phyloP scores from a whole-genome alignment of 2,113 vertebrate species.

The Pholis gunnellus region DNA sequence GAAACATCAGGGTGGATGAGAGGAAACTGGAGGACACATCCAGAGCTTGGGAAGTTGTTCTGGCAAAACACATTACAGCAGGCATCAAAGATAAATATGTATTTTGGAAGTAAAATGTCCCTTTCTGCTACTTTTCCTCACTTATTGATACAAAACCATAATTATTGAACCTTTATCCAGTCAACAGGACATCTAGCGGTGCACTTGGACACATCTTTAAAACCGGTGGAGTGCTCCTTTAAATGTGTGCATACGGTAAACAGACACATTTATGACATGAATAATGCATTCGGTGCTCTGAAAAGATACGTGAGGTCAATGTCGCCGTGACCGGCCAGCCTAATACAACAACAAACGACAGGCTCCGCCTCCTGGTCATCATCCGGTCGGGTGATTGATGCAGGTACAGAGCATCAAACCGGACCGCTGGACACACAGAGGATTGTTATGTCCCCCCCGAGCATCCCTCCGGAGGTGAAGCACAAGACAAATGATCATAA shows the following conservation, averaged over 20 bases:
- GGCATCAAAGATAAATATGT: neutral
- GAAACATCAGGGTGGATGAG: slow-evolving; percentile 4
- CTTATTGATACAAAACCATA: neutral
- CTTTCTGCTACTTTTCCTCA: neutral
- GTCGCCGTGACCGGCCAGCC: neutral
- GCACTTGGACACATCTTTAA: neutral
- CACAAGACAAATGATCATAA: slow-evolving; percentile 42
- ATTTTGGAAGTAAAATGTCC: neutral
- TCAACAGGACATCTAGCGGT: neutral
- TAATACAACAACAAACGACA: neutral
- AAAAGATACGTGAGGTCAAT: slow-evolving; percentile 1
- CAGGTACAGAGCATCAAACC: slow-evolving; percentile 3
- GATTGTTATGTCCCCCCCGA: slow-evolving; percentile 18
- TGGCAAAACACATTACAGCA: neutral
- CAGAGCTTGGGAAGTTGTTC: slow-evolving; percentile 5
- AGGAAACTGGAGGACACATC: neutral
- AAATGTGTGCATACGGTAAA: too few relatives aligned
- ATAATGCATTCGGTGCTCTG: neutral
- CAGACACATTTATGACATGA: neutral
- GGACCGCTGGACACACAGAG: slow-evolving; percentile 18
- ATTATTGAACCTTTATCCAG: neutral
- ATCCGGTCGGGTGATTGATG: slow-evolving; percentile 34
- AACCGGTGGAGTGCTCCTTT: too few relatives aligned
- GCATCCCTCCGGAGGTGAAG: slow-evolving; percentile 44
- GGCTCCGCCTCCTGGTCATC: slow-evolving; percentile 15